Percentiles rank a stretch among this genome's conserved stretches.
Evolutionary conservation across 1,140 invertebrate genomes (phyloP).

Genomic region (Formica exsecta): DNA sequence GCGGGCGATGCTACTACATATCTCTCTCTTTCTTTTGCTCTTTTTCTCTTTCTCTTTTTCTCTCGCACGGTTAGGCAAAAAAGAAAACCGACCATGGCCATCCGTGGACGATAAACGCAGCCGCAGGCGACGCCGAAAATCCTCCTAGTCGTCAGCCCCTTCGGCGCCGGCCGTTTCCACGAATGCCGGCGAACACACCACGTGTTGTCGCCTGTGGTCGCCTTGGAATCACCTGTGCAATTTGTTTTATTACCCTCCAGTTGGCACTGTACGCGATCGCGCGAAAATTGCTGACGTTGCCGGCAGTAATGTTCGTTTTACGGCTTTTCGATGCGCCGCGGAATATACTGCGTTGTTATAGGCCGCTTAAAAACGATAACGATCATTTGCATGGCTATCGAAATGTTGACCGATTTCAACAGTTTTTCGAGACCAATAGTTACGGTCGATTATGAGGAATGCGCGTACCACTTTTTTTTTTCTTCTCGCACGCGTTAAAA

Average conservation of each 20-base stretch:
- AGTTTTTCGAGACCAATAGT: conserved; percentile 2
- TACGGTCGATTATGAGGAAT: not conserved
- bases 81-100: conserved; percentile 49
- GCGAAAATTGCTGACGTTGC: conserved; percentile 59
- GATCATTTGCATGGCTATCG: conserved; percentile 11
- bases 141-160: conserved; percentile 37
- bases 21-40: no score
- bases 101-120: conserved; percentile 68
- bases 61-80: conserved; percentile 50
- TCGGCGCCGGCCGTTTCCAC: conserved; percentile 45
- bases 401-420: conserved; percentile 8
- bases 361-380: conserved; percentile 22
- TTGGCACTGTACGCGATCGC: conserved; percentile 62
- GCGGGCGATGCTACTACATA: not conserved
- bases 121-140: conserved; percentile 42
- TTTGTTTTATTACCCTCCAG: conserved; percentile 63
- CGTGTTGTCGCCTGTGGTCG: conserved; percentile 34
- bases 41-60: conserved; percentile 7
- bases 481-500: not conserved
- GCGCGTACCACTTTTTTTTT: not conserved
- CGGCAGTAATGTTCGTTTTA: conserved; percentile 64
- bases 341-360: conserved; percentile 36
- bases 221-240: conserved; percentile 54
- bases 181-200: conserved; percentile 16
- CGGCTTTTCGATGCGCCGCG: conserved; percentile 54